A percentile compares a stretch with the other conserved stretches of the same genome.
These are phyloP conservation scores for Parus major DNA, from an alignment of 2,113 vertebrate genomes.

Conservation along the genomic window DNA sequence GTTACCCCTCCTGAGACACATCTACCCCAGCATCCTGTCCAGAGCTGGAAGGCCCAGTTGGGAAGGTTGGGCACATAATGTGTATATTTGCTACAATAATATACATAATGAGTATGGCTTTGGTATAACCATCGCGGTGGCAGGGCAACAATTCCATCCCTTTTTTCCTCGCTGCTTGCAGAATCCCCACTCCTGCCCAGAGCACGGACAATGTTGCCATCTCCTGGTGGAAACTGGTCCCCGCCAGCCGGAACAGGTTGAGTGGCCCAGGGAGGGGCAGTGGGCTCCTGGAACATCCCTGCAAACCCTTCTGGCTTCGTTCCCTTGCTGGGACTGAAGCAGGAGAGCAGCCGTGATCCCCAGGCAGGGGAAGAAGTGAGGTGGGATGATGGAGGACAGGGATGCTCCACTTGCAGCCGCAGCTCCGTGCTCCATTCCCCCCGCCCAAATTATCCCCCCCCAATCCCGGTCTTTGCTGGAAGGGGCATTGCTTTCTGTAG, in stretches of 20 bases:
- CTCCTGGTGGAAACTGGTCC: background rate
- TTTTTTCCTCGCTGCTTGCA: background rate
- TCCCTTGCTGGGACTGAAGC: background rate
- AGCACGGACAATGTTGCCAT: background rate
- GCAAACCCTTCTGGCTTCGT: background rate
- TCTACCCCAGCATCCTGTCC: background rate
- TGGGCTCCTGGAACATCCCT: fast-evolving
- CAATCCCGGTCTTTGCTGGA: background rate
- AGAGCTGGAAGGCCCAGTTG: background rate
- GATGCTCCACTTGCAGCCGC: background rate
- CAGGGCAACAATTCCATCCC: background rate
- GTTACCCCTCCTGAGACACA: background rate
- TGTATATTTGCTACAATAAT: no score
- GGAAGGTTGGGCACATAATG: background rate
- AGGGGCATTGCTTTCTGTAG: background rate
- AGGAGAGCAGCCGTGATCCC: background rate
- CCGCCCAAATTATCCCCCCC: background rate
- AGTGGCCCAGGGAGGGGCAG: background rate
- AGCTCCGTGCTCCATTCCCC: fast-evolving
- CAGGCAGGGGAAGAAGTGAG: background rate
- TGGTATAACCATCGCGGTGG: fast-evolving
- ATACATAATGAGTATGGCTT: background rate
- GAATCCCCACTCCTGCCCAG: background rate
- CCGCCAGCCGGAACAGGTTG: fast-evolving
- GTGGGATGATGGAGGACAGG: background rate